These are phyloP conservation scores for Antrozous pallidus DNA, from an alignment of 2,797 vertebrate genomes.

Conservation along the genomic window DNA sequence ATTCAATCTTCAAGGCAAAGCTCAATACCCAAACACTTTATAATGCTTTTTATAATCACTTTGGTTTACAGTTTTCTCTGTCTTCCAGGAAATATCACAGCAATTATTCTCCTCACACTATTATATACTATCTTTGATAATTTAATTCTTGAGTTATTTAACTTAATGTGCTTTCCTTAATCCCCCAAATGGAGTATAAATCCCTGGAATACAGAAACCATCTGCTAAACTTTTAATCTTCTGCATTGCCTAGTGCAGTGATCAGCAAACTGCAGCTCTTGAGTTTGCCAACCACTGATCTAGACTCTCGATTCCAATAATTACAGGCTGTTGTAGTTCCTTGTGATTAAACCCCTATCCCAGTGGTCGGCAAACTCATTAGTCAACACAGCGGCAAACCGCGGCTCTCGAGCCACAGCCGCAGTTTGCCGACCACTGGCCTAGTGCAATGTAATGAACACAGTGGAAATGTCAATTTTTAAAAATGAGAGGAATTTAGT, in stretches of 20 bases:
- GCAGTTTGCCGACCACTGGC: too few species aligned
- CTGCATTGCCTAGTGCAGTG: neutral
- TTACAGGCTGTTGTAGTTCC: too few species aligned
- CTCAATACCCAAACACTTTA: neutral
- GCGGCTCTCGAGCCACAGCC: too few species aligned
- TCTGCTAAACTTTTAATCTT: neutral
- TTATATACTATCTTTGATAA: slow-evolving; percentile 16
- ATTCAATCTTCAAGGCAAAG: neutral
- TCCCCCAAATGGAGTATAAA: slow-evolving; percentile 19
- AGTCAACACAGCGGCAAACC: too few species aligned
- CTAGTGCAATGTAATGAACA: slow-evolving; percentile 1
- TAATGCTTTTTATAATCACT: slow-evolving; percentile 21
- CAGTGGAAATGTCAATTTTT: neutral
- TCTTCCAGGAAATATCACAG: slow-evolving; percentile 7
- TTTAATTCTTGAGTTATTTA: slow-evolving; percentile 10
- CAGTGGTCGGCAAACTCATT: neutral
- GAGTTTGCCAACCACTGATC: too few species aligned
- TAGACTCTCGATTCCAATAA: too few species aligned
- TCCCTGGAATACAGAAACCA: slow-evolving; percentile 6
- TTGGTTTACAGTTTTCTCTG: neutral
- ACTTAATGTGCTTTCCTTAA: slow-evolving; percentile 32
- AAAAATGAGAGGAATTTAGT: slow-evolving; percentile 36
- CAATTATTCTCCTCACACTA: neutral
- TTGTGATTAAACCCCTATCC: too few species aligned
- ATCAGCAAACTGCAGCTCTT: too few species aligned